Evolutionary conservation across 2,888 invertebrate species (phyloP).

Genomic region (Synanthedon tipuliformis): DNA sequence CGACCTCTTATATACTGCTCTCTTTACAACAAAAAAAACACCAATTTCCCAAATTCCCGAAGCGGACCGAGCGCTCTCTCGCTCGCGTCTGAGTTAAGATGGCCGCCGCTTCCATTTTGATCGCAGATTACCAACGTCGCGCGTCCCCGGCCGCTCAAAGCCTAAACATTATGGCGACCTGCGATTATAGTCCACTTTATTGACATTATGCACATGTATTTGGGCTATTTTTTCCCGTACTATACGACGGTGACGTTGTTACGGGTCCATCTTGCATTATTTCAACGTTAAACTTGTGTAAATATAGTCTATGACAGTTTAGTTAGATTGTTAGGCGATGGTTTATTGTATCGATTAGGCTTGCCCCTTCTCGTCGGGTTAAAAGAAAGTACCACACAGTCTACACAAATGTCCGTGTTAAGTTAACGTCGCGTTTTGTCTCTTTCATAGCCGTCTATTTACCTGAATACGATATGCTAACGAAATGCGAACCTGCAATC

Average conservation of each 20-base stretch:
- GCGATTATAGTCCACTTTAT: constrained; percentile 39
- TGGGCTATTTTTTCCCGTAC: constrained; percentile 63
- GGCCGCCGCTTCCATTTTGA: constrained; percentile 68
- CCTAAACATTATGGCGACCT: constrained; percentile 51
- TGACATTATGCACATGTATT: constrained; percentile 61
- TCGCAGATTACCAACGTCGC: constrained; percentile 61
- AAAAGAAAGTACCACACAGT: constrained; percentile 34
- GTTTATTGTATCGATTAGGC: constrained; percentile 55
- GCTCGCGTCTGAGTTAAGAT: constrained; percentile 65
- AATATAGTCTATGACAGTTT: constrained; percentile 2
- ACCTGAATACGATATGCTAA: constrained; percentile 16
- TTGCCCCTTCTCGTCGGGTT: constrained; percentile 13
- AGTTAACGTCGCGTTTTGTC: constrained; percentile 15
- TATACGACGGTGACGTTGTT: constrained; percentile 43
- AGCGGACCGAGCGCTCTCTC: constrained; percentile 59
- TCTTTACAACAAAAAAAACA: constrained; percentile 69
- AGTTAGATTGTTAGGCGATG: constrained; percentile 9
- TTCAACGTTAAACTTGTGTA: neutral
- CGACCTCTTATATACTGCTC: constrained; percentile 69
- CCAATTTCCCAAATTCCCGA: constrained; percentile 69
- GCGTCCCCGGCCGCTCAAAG: constrained; percentile 53
- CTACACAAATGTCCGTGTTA: constrained; percentile 38
- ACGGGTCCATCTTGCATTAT: constrained; percentile 5
- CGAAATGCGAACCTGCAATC: too few relatives aligned
- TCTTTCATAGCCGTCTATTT: constrained; percentile 14